These are phyloP conservation scores for Solea senegalensis DNA, from an alignment of 2,113 vertebrate species.

Conservation along the genomic window DNA sequence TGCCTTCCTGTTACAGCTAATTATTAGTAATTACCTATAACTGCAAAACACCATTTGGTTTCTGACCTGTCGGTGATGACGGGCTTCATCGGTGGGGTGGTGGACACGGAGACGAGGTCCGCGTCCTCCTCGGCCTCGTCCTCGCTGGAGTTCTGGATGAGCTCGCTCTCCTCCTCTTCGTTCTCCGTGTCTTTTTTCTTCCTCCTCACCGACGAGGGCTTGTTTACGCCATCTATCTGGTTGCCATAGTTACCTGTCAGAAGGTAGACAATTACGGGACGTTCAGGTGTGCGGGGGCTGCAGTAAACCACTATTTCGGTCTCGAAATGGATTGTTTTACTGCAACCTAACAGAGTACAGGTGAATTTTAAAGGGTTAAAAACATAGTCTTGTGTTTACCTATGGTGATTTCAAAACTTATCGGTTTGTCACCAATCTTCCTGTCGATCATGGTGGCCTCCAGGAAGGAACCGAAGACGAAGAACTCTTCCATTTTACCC, in stretches of 20 bases:
- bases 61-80: conserved; percentile 94
- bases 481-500: conserved; percentile 96
- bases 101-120: conserved; percentile 87
- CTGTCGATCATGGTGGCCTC: conserved; percentile 98
- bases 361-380: too few species aligned
- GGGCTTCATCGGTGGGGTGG: conserved; percentile 88
- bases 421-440: conserved; percentile 93
- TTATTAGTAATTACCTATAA: too few species aligned
- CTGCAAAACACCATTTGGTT: not conserved
- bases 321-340: not conserved
- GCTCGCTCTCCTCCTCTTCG: conserved; percentile 89
- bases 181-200: conserved; percentile 86
- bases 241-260: conserved; percentile 95
- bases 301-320: too few species aligned
- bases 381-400: conserved; percentile 72
- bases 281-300: not conserved
- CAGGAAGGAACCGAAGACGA: conserved; percentile 94
- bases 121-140: conserved; percentile 85
- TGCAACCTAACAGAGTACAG: not conserved
- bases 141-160: conserved; percentile 93
- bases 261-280: not conserved
- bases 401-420: conserved; percentile 96
- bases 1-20: too few species aligned
- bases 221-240: conserved; percentile 87
- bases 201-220: conserved; percentile 75